Evolutionary conservation across 2,113 vertebrate genomes (phyloP), one percentile per base, ranked within the genome.

Genomic region (Tiliqua scincoides): DNA sequence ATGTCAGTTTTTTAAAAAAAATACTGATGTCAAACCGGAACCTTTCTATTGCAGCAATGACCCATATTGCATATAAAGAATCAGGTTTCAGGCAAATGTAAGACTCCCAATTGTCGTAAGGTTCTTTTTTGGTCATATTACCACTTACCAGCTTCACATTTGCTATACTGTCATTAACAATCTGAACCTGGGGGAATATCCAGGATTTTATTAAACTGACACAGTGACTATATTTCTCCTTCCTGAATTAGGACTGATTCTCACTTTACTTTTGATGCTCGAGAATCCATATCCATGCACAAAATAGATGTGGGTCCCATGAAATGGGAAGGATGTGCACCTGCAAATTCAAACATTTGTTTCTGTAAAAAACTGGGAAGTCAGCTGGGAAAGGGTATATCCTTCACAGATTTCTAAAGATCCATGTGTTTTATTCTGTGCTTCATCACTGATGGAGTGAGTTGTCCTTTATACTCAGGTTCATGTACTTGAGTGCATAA

Each of bases 21-120:
- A 89, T 93, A 83, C 65, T 89, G n/a, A 52, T 90, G 70, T 85
- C 82, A 93, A 91, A 92, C 82, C 25, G 77, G 32, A 84, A 18
- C 25, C 7, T 89, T 90, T 93, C 62, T 87, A 87, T 88, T 84
- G 81, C 4, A 81, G 11, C 65, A 77, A 21, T 2, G 83, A 35
- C n/a, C 18, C 72, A 6, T 30, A 37, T 1, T 43, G 82, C n/a
- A 2, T 62, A 83, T 75, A 27, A 70, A 35, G 37, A 0, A 67
- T 85, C 35, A 70, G 67, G 3, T 32, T 76, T 54, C 21, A 87
- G 6, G 1, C 9, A 84, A 89, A 74, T 74, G 70, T 54, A 86
- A 81, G 74, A 86, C 48, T 67, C 32, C 32, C 61, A 57, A 18
- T 82, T 68, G 71, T 82, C 79, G 68, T 82, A 75, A 73, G 54